Evolutionary conservation across 2,888 invertebrate genomes (phyloP).

Genomic region (Phoronis australis): DNA sequence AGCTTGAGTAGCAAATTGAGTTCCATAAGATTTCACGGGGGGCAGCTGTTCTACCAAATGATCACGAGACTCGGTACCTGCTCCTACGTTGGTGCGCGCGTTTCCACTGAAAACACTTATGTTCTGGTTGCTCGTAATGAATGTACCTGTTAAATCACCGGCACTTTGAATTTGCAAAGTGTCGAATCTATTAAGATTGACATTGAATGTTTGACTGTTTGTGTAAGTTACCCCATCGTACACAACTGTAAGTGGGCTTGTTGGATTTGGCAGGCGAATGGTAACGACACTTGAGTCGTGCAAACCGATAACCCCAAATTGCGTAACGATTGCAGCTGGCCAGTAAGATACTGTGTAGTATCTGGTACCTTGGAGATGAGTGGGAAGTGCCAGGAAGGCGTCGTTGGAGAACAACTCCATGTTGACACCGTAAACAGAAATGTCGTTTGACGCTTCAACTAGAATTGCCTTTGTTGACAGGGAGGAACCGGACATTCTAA

Average conservation of each 20-base stretch:
- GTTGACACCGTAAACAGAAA: background rate
- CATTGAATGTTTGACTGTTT: background rate
- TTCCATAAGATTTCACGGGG: slow-evolving; percentile 19
- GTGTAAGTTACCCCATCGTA: background rate
- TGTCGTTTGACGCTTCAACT: background rate
- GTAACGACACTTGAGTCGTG: background rate
- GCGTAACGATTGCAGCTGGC: background rate
- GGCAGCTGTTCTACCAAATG: slow-evolving; percentile 20
- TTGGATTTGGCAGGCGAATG: too few relatives aligned
- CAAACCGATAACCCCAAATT: background rate
- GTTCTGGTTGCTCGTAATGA: slow-evolving; percentile 9
- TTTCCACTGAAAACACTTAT: slow-evolving; percentile 18
- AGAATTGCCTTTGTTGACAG: background rate
- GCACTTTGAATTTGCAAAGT: slow-evolving; percentile 6
- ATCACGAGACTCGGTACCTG: slow-evolving; percentile 12
- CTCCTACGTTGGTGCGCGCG: slow-evolving; percentile 14
- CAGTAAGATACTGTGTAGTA: background rate
- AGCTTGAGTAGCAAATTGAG: slow-evolving; percentile 15
- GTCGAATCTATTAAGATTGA: slow-evolving; percentile 2
- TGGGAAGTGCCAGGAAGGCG: background rate
- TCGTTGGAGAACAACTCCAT: background rate
- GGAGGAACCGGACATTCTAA: background rate
- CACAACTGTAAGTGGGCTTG: too few relatives aligned
- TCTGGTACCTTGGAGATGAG: background rate
- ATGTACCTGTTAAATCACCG: slow-evolving; percentile 17